Conservation (phyloP, 2,888 invertebrate species). For the Unio delphinus region DNA sequence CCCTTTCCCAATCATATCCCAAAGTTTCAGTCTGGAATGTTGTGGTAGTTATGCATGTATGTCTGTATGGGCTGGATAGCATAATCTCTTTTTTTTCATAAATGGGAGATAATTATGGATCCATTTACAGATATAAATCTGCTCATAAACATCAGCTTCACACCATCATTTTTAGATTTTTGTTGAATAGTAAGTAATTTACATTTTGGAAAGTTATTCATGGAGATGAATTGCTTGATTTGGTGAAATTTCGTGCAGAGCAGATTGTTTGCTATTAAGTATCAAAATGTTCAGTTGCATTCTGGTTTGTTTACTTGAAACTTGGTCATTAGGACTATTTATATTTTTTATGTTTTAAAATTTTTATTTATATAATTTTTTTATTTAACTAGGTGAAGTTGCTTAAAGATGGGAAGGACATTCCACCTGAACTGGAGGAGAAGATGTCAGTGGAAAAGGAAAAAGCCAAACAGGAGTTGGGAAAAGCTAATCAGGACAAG, state of each 20-base stretch:
- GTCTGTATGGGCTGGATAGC: too few species aligned
- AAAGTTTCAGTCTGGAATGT: too few species aligned
- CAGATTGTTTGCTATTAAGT: neutral
- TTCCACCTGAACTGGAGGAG: conserved; percentile 61
- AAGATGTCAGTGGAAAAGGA: conserved; percentile 37
- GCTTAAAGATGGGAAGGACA: conserved; percentile 68
- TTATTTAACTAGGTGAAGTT: conserved; percentile 54
- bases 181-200: too few species aligned
- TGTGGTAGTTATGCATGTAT: too few species aligned
- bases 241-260: neutral
- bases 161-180: too few species aligned
- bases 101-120: too few species aligned
- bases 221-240: neutral
- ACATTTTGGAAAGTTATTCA: too few species aligned
- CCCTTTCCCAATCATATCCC: too few species aligned
- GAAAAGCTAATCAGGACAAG: conserved; percentile 29
- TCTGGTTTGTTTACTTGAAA: neutral
- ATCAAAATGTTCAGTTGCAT: neutral
- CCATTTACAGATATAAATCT: too few species aligned
- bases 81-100: too few species aligned
- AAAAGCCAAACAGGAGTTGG: conserved; percentile 14
- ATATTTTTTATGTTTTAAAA: neutral
- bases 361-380: neutral
- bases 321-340: too few species aligned
- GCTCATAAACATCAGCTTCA: too few species aligned